Evolutionary conservation across 2,888 invertebrate genomes (phyloP).

Genomic region (Eupithecia centaureata): DNA sequence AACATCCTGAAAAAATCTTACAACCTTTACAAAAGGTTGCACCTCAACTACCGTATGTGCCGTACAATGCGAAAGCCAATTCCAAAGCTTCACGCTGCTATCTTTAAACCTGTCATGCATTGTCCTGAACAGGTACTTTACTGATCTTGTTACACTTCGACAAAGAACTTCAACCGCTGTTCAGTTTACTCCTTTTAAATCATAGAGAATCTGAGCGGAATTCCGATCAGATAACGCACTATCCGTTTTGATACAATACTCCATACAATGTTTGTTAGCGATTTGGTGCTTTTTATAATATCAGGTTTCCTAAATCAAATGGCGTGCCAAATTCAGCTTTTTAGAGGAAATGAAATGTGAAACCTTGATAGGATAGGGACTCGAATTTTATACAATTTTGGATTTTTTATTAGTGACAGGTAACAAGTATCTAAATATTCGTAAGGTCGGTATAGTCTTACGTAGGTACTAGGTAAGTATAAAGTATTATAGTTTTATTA

Average conservation of each 20-base stretch:
- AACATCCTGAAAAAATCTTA: neutral
- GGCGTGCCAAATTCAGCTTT: conserved; percentile 38
- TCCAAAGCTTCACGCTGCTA: conserved; percentile 56
- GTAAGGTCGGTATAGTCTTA: no score
- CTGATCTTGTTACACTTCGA: conserved; percentile 74
- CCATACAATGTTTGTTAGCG: conserved; percentile 62
- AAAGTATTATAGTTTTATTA: no score
- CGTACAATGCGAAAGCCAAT: conserved; percentile 36
- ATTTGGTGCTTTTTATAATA: conserved; percentile 60
- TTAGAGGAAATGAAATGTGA: conserved; percentile 37
- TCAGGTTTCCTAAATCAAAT: conserved; percentile 58
- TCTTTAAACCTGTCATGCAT: conserved; percentile 66
- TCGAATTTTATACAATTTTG: neutral
- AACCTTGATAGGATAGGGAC: conserved; percentile 32
- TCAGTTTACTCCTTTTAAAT: conserved; percentile 74
- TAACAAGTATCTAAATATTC: no score
- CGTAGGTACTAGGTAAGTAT: no score
- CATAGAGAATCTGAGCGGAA: conserved; percentile 77
- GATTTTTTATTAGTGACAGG: neutral
- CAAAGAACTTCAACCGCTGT: conserved; percentile 58
- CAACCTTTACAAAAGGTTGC: conserved; percentile 14
- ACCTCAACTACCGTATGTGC: conserved; percentile 35
- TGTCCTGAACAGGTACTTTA: conserved; percentile 73
- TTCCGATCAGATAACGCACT: conserved; percentile 63
- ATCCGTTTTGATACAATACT: conserved; percentile 70